Evolutionary conservation across 2,888 invertebrate species (phyloP), one percentile per base, ranked within the genome.

Genomic region (Clunio marinus): DNA sequence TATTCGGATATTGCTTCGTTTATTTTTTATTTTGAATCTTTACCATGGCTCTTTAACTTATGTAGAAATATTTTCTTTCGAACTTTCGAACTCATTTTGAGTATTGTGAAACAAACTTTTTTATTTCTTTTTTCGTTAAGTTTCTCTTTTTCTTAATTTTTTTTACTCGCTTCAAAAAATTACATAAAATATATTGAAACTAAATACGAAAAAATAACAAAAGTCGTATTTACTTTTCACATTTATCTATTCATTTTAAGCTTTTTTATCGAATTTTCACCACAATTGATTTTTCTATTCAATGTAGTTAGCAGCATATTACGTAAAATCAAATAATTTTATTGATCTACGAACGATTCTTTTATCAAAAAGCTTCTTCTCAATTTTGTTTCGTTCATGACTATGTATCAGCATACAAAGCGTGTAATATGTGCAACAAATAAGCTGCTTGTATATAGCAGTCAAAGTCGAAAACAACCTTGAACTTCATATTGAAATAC

Each of bases 401-500:
- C 60, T 22, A 60, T 59, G 8, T n/a, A 32, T 28, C 3, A 13
- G 37, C n/a, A 63, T 46, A 63, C n/a, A 62, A 3, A 22, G 20
- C 24, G 4, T 24, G 13, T 37, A n/a, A 15, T 62, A 62, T 41
- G 15, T 46, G 4, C 37, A 4, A 22, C 4, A 51, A 57, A n/a
- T n/a, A n/a, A n/a, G n/a, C 2, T 13, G 4, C 24, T 4, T 22
- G 45, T 27, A 63, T 45, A 63, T 63, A 63, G 41, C 51, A 51
- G 22, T 45, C 46, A 65, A 65, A 66, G 66, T 20, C 51, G 35
- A 66, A 25, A 66, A 55, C 66, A 66, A 66, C 66, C 66, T 66
- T 66, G 66, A 66, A 66, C 66, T 66, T 66, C 57, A 57, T 51
- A 51, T 7, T 22, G 51, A 51, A 51, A 63, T 65, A 46, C 35